Conservation (phyloP, 2,888 invertebrate genomes). For the Tipula unca region DNA sequence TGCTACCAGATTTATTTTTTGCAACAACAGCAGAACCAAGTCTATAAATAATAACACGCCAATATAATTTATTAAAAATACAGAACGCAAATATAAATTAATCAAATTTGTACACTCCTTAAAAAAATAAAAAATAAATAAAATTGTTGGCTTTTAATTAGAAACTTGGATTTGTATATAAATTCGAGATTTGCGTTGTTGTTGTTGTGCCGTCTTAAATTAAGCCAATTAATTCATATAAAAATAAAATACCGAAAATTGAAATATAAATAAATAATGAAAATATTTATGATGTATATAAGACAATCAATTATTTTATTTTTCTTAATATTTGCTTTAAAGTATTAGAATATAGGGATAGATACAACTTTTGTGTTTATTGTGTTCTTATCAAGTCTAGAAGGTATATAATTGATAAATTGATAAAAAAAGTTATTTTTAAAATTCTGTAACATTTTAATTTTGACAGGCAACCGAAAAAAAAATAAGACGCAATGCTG, state of each 20-base stretch:
- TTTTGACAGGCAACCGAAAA: not conserved
- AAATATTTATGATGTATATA: not conserved
- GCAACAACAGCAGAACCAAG: not conserved
- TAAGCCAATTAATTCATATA: slow-evolving; percentile 8
- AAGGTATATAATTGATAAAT: not conserved
- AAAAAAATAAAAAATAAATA: not conserved
- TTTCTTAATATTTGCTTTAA: not conserved
- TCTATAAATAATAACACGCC: not conserved
- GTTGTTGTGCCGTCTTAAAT: not conserved
- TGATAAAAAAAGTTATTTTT: not conserved
- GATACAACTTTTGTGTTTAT: not conserved
- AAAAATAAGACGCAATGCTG: too few relatives aligned
- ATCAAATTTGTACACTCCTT: slow-evolving; percentile 8
- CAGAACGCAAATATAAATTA: not conserved
- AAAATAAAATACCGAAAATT: not conserved
- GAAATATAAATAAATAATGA: not conserved
- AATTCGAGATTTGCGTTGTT: not conserved
- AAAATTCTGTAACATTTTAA: not conserved
- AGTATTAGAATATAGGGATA: not conserved
- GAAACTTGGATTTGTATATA: not conserved
- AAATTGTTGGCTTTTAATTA: not conserved
- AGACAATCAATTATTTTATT: not conserved
- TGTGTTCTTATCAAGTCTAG: too few relatives aligned
- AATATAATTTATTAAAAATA: not conserved
- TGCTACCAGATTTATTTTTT: not conserved